Conservation (phyloP, 92 coral and sea anemone species). For the Porites rus region DNA sequence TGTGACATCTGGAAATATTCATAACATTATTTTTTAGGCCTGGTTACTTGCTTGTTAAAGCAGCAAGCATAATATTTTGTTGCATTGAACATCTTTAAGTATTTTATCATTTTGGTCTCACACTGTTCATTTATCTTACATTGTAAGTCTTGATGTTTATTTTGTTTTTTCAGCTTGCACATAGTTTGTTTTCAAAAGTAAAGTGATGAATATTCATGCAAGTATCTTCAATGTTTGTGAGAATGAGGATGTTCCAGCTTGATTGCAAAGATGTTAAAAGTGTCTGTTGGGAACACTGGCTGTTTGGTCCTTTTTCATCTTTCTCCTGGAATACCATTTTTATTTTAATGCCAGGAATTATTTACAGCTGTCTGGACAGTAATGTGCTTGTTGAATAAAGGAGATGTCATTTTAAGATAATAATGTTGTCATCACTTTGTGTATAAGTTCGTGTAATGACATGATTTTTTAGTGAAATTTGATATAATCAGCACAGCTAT, state of each 20-base stretch:
- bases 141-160: background rate
- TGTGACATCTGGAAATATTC: no score
- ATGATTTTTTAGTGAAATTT: no score
- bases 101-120: background rate
- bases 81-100: no score
- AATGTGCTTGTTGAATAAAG: conserved; percentile 22
- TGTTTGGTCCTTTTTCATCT: background rate
- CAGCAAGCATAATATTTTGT: no score
- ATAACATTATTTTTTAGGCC: no score
- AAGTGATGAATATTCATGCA: conserved; percentile 61
- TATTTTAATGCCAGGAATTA: conserved; percentile 7
- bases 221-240: background rate
- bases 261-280: conserved; percentile 16
- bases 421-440: background rate
- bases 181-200: conserved; percentile 81
- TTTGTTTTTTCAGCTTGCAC: conserved; percentile 77
- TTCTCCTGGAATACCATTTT: background rate
- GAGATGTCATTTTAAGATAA: conserved; percentile 25
- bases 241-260: background rate
- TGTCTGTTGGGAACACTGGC: background rate
- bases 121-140: background rate
- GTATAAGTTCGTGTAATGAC: background rate
- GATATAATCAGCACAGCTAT: no score
- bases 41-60: no score
- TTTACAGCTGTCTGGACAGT: conserved; percentile 29